Base-by-base conservation (phyloP, 1,140 invertebrate genomes). In the Xylocopa sonorina region DNA sequence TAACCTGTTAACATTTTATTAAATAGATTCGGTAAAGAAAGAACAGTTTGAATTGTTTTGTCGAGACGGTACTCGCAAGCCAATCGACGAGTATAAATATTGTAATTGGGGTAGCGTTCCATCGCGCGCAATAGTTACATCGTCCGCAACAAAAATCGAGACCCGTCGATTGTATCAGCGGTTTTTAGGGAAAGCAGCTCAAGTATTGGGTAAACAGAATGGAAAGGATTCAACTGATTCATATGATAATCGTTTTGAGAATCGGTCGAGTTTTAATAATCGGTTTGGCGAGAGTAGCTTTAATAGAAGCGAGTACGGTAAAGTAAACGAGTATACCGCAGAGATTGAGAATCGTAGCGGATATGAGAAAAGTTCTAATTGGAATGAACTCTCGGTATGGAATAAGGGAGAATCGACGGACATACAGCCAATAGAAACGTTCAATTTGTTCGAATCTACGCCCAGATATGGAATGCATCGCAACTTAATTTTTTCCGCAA, bases 71-170 rank as follows among this genome's bases (percentile, higher is more conserved):
- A 94, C 93, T 12, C 94, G 96, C 2, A 93, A 92, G 48, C 89
- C 95, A 0, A 91, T 98, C 2, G 94, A 95, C 24, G 95, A 97
- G 48, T 98, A 96, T 92, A 91, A 93, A 21, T 90, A 91, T n/a
- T 99, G 98, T 89, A 96, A 98, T 90, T 97, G 98, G 96, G 98
- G 98, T 9, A 90, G 91, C 66, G 95, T 98, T 9, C 97, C 98
- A 0, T 96, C 97, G 0, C 96, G 98, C 91, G 97, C 98, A 7
- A 92, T 99, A 41, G 96, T 98, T 2, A 97, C 97, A 4, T 96
- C 96, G 21, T 98, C 97, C 6, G 97, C 96, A 0, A 95, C 95
- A 6, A 93, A 93, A 69, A 88, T 92, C 18, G 93, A 95, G 16
- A 93, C 94, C 48, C 93, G 97, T 50, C 92, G 92, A 67, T 80